These are phyloP conservation scores for Atta cephalotes DNA, from an alignment of 1,140 invertebrate species.

Conservation along the genomic window DNA sequence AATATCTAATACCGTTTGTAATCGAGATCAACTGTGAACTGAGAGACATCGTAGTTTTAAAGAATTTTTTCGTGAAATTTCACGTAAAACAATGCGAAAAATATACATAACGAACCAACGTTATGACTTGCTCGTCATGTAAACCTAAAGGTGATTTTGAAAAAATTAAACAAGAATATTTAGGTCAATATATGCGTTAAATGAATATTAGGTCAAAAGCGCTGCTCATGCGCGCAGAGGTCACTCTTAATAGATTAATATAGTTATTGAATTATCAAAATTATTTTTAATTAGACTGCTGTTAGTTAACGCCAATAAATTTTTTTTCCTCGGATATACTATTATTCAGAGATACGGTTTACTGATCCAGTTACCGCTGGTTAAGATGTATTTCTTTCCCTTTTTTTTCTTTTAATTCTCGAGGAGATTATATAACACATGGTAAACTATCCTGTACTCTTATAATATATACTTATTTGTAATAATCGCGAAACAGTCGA, in stretches of 20 bases:
- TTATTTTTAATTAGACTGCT: not conserved
- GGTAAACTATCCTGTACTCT: not conserved
- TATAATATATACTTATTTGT: not conserved
- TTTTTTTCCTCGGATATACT: not conserved
- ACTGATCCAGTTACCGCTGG: not conserved
- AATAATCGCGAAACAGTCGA: not conserved
- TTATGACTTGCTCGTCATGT: not conserved
- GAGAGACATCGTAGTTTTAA: slow-evolving; percentile 40
- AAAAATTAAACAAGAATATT: not conserved
- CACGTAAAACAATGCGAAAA: not conserved
- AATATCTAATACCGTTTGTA: slow-evolving; percentile 35
- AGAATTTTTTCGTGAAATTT: slow-evolving; percentile 35
- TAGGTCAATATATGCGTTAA: too few species aligned
- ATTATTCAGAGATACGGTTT: not conserved
- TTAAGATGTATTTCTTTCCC: not conserved
- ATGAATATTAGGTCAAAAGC: too few species aligned
- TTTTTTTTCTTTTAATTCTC: not conserved
- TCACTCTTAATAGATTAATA: not conserved
- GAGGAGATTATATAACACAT: not conserved
- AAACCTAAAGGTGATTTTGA: not conserved
- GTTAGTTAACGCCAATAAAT: not conserved
- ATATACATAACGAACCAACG: not conserved
- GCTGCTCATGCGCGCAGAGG: too few species aligned
- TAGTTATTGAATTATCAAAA: not conserved
- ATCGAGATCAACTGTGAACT: slow-evolving; percentile 55